Percentiles rank a stretch among this genome's conserved stretches.
phyloP scores from a whole-genome alignment of 23 tunicate species.

The Aplidium turbinatum region DNA sequence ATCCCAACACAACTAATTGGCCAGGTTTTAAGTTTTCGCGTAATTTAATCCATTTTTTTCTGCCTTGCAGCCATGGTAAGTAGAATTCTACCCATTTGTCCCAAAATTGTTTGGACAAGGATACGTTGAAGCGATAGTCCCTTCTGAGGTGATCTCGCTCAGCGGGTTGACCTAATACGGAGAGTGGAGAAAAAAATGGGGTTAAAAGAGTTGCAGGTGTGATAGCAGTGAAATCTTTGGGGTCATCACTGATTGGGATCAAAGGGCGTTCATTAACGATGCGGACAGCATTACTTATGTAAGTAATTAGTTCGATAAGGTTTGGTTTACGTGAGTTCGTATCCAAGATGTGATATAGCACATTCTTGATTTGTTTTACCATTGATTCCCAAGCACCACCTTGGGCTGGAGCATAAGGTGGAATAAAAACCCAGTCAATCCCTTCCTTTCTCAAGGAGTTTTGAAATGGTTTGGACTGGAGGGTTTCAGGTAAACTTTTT shows the following conservation, averaged over 20 bases:
- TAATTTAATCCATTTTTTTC: too few species aligned
- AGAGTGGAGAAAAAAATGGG: not conserved
- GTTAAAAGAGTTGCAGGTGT: slow-evolving; percentile 21
- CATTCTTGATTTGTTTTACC: slow-evolving; percentile 20
- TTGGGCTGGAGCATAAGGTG: slow-evolving; percentile 14
- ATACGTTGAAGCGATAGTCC: not conserved
- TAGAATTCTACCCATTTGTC: not conserved
- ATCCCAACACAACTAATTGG: slow-evolving; percentile 23
- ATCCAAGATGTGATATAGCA: not conserved
- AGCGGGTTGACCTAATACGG: not conserved
- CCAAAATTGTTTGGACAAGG: slow-evolving; percentile 13
- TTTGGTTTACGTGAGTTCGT: not conserved
- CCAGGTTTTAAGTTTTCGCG: not conserved
- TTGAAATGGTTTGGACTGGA: not conserved
- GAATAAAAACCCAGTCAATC: slow-evolving; percentile 12
- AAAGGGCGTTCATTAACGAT: slow-evolving; percentile 43
- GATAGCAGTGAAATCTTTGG: slow-evolving; percentile 4
- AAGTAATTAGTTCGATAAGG: slow-evolving; percentile 6
- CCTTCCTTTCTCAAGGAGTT: slow-evolving; percentile 1
- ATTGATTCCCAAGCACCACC: slow-evolving; percentile 21
- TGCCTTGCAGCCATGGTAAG: slow-evolving; percentile 10
- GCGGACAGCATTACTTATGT: slow-evolving; percentile 6
- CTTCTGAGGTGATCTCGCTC: slow-evolving; percentile 1
- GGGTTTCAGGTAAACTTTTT: not conserved
- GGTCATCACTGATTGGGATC: slow-evolving; percentile 24